These are phyloP conservation scores for Vombatus ursinus DNA, from an alignment of 2,113 vertebrate species.

Conservation along the genomic window DNA sequence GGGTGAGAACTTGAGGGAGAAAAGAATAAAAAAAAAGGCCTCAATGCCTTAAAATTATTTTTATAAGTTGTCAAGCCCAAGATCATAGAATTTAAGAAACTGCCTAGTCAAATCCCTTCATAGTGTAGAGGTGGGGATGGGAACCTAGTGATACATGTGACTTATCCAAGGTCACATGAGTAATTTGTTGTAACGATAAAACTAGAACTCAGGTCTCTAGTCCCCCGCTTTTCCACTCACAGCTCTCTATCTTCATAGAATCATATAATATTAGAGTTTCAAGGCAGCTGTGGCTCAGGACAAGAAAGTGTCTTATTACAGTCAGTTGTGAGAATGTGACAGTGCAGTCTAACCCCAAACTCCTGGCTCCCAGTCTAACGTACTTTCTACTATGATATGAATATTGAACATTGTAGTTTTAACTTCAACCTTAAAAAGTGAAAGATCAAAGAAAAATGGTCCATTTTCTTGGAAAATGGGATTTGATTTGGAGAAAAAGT, in stretches of 20 bases:
- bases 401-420: constrained; percentile 41
- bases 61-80: constrained; percentile 35
- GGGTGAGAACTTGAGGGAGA: background rate
- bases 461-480: background rate
- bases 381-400: background rate
- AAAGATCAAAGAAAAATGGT: constrained; percentile 12
- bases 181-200: background rate
- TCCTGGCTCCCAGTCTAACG: background rate
- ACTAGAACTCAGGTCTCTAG: background rate
- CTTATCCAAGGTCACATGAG: background rate
- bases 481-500: constrained; percentile 20
- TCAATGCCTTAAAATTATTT: constrained; percentile 27
- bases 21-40: constrained; percentile 25
- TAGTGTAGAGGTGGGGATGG: background rate
- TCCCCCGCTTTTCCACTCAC: background rate
- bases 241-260: background rate
- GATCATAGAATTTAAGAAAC: background rate
- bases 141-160: background rate
- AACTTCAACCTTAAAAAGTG: constrained; percentile 40
- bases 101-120: background rate
- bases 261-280: background rate
- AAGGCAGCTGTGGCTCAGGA: background rate
- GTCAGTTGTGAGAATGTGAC: background rate
- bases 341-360: background rate
- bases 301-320: background rate